These are phyloP conservation scores for Odontamblyopus lacepedii DNA, from an alignment of 2,797 vertebrate genomes.

Conservation along the genomic window DNA sequence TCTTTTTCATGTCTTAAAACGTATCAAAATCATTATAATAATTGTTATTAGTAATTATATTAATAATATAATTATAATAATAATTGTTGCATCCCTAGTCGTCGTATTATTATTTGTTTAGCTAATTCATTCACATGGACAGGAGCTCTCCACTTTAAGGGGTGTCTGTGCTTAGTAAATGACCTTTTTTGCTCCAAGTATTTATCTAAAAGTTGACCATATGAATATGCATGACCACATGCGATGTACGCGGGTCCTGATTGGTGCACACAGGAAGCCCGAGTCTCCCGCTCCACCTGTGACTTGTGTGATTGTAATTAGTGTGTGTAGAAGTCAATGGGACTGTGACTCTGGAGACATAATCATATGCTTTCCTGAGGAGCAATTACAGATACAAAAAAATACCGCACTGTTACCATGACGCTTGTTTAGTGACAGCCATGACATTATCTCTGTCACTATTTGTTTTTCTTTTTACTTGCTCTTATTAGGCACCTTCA, in stretches of 20 bases:
- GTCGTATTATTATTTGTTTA: neutral
- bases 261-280: neutral
- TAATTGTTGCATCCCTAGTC: too few relatives aligned
- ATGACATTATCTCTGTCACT: neutral
- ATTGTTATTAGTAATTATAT: too few relatives aligned
- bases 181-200: neutral
- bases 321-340: constrained; percentile 17
- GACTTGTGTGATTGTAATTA: constrained; percentile 18
- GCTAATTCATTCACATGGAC: neutral
- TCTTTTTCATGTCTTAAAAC: too few relatives aligned
- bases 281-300: neutral
- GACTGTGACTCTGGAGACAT: constrained; percentile 8
- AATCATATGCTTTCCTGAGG: constrained; percentile 12
- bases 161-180: neutral
- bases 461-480: neutral
- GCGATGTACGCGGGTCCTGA: neutral
- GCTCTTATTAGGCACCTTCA: neutral
- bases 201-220: neutral
- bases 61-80: too few relatives aligned
- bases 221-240: neutral
- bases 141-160: neutral
- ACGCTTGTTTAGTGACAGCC: constrained; percentile 4
- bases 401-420: constrained; percentile 12
- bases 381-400: constrained; percentile 2
- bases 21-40: too few relatives aligned